A percentile compares a stretch with the other conserved stretches of the same genome.
Evolutionary conservation across 2,113 vertebrate species (phyloP).

Genomic region (Erinaceus europaeus): DNA sequence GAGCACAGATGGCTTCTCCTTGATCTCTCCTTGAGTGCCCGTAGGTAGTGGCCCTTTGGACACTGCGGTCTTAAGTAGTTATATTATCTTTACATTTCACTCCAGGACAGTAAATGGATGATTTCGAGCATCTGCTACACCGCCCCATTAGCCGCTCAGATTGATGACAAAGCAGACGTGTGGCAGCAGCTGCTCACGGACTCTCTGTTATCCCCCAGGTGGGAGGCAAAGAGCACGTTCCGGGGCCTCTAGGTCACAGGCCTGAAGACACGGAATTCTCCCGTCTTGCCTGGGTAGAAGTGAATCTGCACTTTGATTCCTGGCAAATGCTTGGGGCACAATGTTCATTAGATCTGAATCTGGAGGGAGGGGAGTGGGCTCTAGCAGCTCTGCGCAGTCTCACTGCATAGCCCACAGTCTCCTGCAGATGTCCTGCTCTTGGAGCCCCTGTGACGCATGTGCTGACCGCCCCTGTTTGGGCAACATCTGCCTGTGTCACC

Average conservation of each 20-base stretch:
- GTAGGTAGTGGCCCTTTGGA: background rate
- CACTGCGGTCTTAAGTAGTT: background rate
- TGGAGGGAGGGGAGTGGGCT: background rate
- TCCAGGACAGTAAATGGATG: background rate
- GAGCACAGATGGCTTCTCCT: background rate
- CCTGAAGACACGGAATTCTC: background rate
- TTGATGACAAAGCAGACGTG: rapidly evolving
- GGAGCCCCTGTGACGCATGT: background rate
- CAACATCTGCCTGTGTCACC: too few relatives aligned
- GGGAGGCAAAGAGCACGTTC: background rate
- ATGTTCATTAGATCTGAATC: background rate
- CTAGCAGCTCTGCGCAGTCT: background rate
- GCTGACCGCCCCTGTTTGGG: too few relatives aligned
- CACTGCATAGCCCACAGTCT: rapidly evolving
- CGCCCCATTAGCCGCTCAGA: rapidly evolving
- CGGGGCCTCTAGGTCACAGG: background rate
- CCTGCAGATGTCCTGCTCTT: background rate
- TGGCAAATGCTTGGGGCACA: background rate
- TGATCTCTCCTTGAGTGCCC: background rate
- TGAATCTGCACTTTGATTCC: background rate
- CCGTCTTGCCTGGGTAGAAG: background rate
- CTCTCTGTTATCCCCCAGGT: too few relatives aligned
- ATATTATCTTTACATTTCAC: background rate
- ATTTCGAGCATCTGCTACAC: background rate
- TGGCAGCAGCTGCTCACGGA: too few relatives aligned